Conservation (phyloP, 2,888 invertebrate genomes). For the Agrotis segetum region DNA sequence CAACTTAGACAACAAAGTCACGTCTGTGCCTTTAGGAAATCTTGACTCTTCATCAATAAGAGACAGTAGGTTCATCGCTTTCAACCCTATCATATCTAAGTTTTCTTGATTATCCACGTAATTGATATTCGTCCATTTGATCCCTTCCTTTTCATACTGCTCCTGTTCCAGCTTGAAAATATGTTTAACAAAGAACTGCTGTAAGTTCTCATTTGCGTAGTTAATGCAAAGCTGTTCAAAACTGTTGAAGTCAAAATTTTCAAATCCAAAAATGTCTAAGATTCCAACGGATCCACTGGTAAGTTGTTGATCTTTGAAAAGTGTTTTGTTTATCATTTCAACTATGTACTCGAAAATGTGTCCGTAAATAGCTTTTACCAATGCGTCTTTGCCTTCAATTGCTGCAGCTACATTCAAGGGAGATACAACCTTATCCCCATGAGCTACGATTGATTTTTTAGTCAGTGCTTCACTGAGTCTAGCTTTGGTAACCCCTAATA, state of each 20-base stretch:
- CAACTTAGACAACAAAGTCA: slow-evolving; percentile 96
- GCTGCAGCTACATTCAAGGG: slow-evolving; percentile 94
- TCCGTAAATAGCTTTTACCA: slow-evolving; percentile 98
- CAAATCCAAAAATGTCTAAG: slow-evolving; percentile 99
- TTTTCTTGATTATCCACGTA: slow-evolving; percentile 98
- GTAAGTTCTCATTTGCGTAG: slow-evolving; percentile 98
- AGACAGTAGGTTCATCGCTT: slow-evolving; percentile 96
- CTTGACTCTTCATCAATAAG: slow-evolving; percentile 98
- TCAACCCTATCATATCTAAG: slow-evolving; percentile 96
- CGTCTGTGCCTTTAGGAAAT: slow-evolving; percentile 96
- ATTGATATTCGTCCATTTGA: slow-evolving; percentile 97
- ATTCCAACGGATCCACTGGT: slow-evolving; percentile 96
- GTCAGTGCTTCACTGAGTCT: slow-evolving; percentile 95
- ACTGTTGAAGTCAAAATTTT: slow-evolving; percentile 97
- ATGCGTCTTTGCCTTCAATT: slow-evolving; percentile 96
- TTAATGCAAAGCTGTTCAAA: slow-evolving; percentile 99
- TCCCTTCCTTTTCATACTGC: slow-evolving; percentile 97
- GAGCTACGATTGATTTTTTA: slow-evolving; percentile 95
- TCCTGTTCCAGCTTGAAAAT: slow-evolving; percentile 99
- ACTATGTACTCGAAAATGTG: slow-evolving; percentile 97
- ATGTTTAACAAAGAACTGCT: slow-evolving; percentile 98
- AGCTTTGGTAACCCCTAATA: slow-evolving; percentile 93
- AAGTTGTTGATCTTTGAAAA: slow-evolving; percentile 92
- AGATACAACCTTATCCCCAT: slow-evolving; percentile 95
- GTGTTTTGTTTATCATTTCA: slow-evolving; percentile 96